phyloP scores from a whole-genome alignment of 2,888 invertebrate genomes.

The Girardia tigrina region DNA sequence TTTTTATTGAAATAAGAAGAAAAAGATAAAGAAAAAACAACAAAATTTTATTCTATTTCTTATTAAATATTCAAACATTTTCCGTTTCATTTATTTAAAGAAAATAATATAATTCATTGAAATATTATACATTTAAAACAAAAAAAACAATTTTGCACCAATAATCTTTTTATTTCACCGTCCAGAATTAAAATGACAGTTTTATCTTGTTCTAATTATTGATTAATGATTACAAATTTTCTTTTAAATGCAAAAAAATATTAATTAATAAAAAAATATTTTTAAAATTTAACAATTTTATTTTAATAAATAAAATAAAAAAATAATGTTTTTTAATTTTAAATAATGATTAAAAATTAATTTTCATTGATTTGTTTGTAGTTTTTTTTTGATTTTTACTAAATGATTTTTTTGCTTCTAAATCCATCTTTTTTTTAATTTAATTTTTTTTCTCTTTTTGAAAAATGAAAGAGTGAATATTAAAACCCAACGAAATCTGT shows the following conservation, averaged over 20 bases:
- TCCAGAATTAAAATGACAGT: slow-evolving; percentile 11
- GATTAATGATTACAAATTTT: slow-evolving; percentile 19
- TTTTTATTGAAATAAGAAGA: too few species aligned
- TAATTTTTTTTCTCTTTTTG: too few species aligned
- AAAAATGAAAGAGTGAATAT: slow-evolving; percentile 16
- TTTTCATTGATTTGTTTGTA: neutral
- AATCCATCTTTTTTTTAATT: neutral
- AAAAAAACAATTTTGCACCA: neutral
- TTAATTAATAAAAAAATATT: neutral
- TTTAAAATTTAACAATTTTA: neutral
- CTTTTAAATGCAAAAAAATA: neutral
- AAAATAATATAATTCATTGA: neutral
- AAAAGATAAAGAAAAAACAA: too few species aligned
- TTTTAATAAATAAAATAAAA: neutral
- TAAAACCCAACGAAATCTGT: slow-evolving; percentile 23
- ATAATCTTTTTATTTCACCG: slow-evolving; percentile 15
- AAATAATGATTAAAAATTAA: neutral
- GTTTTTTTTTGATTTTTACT: too few species aligned
- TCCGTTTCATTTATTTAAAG: neutral
- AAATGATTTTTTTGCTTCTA: too few species aligned
- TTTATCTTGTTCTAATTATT: neutral
- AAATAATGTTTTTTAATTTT: neutral
- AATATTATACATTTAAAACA: neutral
- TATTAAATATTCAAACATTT: neutral
- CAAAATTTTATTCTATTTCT: too few species aligned